A percentile compares a stretch with the other conserved stretches of the same genome.
Conservation (phyloP, 2,113 vertebrate species). For the Paratilapia polleni region DNA sequence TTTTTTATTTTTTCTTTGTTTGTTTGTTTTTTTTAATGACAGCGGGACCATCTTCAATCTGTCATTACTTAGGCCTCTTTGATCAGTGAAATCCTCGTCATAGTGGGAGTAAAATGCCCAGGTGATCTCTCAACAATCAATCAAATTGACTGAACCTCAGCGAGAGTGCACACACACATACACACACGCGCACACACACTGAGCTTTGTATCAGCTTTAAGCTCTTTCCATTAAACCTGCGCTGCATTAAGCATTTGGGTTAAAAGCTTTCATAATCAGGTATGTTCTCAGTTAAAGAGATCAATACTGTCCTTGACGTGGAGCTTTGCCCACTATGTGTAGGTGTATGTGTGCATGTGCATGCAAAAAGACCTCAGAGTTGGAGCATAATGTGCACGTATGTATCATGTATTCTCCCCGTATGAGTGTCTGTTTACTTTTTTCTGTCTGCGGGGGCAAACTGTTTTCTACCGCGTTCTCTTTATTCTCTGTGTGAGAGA, state of each 20-base stretch:
- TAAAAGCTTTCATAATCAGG: slow-evolving; percentile 80
- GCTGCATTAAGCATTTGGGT: slow-evolving; percentile 74
- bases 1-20: slow-evolving; percentile 22
- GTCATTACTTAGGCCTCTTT: slow-evolving; percentile 47
- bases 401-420: background rate
- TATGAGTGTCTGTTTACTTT: slow-evolving; percentile 33
- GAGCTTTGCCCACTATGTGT: slow-evolving; percentile 27
- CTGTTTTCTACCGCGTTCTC: slow-evolving; percentile 18
- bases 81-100: slow-evolving; percentile 58
- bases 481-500: slow-evolving; percentile 32
- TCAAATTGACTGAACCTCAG: slow-evolving; percentile 53
- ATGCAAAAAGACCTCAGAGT: slow-evolving; percentile 11
- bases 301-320: slow-evolving; percentile 58
- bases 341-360: slow-evolving; percentile 2
- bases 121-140: slow-evolving; percentile 66
- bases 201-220: slow-evolving; percentile 55
- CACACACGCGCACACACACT: background rate
- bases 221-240: slow-evolving; percentile 65
- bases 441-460: slow-evolving; percentile 31
- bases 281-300: slow-evolving; percentile 61
- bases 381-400: background rate
- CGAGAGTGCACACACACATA: background rate
- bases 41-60: slow-evolving; percentile 39
- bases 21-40: slow-evolving; percentile 29
- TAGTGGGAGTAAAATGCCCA: slow-evolving; percentile 40